Conservation (phyloP, 2,113 vertebrate species). For the Dromaius novaehollandiae region DNA sequence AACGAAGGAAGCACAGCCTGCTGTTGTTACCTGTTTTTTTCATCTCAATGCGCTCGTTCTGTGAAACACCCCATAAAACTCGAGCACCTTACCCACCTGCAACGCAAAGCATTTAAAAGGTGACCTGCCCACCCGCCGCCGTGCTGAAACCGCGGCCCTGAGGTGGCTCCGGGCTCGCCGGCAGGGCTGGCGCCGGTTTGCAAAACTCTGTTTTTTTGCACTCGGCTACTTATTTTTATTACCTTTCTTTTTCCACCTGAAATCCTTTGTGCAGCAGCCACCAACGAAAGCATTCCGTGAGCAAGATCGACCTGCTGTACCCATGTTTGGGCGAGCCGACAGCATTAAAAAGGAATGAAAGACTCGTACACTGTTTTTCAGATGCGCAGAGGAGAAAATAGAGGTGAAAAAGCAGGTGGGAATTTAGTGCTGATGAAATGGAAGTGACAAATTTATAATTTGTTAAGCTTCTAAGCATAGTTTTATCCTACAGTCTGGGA, state of each 20-base stretch:
- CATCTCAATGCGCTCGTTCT: constrained; percentile 13
- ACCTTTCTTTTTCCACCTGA: neutral
- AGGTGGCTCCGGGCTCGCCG: neutral
- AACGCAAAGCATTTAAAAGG: neutral
- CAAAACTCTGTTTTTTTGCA: neutral
- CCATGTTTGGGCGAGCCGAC: neutral
- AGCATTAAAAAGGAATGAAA: constrained; percentile 5
- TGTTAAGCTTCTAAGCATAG: constrained; percentile 17
- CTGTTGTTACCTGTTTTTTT: neutral
- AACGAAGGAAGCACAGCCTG: constrained; percentile 38
- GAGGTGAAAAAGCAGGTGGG: neutral
- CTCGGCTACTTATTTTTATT: neutral
- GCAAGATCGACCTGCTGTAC: neutral
- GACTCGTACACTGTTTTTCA: neutral
- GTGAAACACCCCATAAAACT: constrained; percentile 52
- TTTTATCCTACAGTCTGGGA: neutral
- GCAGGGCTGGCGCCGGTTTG: neutral
- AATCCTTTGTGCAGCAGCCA: neutral
- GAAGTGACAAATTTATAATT: constrained; percentile 7
- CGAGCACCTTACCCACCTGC: neutral
- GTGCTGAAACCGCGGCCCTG: fast-evolving
- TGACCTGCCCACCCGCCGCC: neutral
- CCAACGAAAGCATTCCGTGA: neutral
- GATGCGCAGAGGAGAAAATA: neutral
- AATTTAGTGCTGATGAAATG: neutral